Conservation (phyloP, 2,113 vertebrate species). For the Crotophaga sulcirostris region DNA sequence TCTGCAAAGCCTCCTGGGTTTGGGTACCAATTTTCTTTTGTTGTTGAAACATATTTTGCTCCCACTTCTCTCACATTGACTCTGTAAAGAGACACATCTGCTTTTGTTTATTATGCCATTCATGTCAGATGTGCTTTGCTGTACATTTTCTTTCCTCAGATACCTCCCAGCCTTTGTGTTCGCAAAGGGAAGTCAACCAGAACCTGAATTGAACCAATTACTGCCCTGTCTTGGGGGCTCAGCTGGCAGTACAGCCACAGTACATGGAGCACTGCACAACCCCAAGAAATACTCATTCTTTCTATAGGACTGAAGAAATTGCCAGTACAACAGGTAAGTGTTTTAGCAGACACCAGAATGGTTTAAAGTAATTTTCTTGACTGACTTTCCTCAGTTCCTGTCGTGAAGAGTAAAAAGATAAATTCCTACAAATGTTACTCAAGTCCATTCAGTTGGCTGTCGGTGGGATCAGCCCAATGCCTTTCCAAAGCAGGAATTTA, state of each 20-base stretch:
- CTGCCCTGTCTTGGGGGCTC: background rate
- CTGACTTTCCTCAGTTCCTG: background rate
- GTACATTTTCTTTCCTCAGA: background rate
- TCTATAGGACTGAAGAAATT: background rate
- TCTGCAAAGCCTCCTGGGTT: background rate
- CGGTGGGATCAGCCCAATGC: background rate
- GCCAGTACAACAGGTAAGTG: background rate
- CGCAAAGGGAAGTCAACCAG: background rate
- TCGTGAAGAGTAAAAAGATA: background rate
- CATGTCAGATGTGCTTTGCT: constrained; percentile 18
- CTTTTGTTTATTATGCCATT: constrained; percentile 24
- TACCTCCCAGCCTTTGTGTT: background rate
- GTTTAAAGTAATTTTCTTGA: background rate
- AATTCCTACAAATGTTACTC: background rate
- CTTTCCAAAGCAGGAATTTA: background rate
- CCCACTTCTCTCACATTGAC: background rate
- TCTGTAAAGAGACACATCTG: constrained; percentile 4
- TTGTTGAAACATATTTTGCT: background rate
- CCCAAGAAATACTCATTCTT: background rate
- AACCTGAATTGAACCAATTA: background rate
- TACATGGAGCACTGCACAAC: background rate
- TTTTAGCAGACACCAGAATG: constrained; percentile 1
- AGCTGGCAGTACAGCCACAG: background rate
- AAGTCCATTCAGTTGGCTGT: background rate
- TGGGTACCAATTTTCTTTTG: background rate